Evolutionary conservation across 2,888 invertebrate genomes (phyloP).

Genomic region (Parnassius orleans): DNA sequence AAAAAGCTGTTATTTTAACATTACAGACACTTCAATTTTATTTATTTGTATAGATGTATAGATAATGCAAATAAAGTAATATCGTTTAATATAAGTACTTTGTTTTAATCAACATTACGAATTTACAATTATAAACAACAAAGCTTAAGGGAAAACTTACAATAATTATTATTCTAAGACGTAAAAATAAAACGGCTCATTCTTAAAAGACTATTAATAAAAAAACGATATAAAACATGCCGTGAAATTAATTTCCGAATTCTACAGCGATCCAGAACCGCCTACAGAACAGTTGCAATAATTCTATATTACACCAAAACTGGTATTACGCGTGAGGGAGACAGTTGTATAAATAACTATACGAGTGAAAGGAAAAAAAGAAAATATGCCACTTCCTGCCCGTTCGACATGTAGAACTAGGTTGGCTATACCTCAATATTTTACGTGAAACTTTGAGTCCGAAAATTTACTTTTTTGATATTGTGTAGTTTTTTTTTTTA

Average conservation of each 20-base stretch:
- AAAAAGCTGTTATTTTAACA: too few species aligned
- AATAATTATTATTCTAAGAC: too few species aligned
- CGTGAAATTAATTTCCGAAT: conserved; percentile 28
- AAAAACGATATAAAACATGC: conserved; percentile 5
- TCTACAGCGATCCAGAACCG: conserved; percentile 38
- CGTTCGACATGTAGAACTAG: conserved; percentile 41
- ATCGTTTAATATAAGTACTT: too few species aligned
- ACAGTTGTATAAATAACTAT: conserved; percentile 27
- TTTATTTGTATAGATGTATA: too few species aligned
- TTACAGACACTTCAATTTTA: too few species aligned
- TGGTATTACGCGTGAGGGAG: conserved; percentile 51
- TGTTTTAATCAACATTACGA: too few species aligned
- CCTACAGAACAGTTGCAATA: conserved; percentile 44
- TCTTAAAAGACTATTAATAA: too few species aligned
- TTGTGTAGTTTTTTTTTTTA: neutral
- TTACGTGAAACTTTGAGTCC: conserved; percentile 1
- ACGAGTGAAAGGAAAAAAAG: conserved; percentile 33
- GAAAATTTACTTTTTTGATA: neutral
- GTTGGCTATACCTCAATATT: conserved; percentile 8
- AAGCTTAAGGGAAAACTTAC: too few species aligned
- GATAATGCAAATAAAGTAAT: too few species aligned
- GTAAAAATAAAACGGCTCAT: too few species aligned
- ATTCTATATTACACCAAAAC: conserved; percentile 54
- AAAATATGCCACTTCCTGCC: conserved; percentile 44
- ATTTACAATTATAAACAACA: too few species aligned